Percentiles rank a stretch among this genome's conserved stretches.
phyloP scores from a whole-genome alignment of 1,140 invertebrate genomes.

The Elymnias hypermnestra region DNA sequence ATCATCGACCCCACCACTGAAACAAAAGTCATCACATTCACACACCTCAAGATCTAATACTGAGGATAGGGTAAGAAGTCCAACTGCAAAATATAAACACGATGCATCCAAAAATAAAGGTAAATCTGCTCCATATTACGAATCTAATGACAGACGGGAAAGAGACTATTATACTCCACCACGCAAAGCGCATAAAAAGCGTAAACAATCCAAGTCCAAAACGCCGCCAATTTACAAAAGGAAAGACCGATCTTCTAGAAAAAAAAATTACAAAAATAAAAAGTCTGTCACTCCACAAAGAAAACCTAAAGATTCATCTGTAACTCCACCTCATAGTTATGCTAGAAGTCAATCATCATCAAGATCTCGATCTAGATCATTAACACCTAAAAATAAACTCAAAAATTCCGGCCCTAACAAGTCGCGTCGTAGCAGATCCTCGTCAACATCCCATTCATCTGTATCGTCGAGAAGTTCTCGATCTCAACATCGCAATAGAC shows the following conservation, averaged over 20 bases:
- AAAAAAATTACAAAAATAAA: slow-evolving; percentile 38
- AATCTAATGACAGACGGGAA: slow-evolving; percentile 28
- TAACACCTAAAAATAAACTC: slow-evolving; percentile 35
- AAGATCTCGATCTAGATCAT: slow-evolving; percentile 42
- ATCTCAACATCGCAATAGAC: slow-evolving; percentile 34
- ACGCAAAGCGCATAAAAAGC: slow-evolving; percentile 30
- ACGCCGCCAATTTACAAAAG: slow-evolving; percentile 43
- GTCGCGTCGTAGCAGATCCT: slow-evolving; percentile 30
- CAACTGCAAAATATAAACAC: slow-evolving; percentile 25
- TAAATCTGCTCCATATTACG: slow-evolving; percentile 38
- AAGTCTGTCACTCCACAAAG: slow-evolving; percentile 29
- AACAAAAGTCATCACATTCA: slow-evolving; percentile 33
- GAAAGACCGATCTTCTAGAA: slow-evolving; percentile 33
- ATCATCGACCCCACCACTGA: slow-evolving; percentile 45
- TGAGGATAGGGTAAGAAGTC: slow-evolving; percentile 27
- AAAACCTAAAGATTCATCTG: slow-evolving; percentile 44
- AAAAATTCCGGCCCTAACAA: slow-evolving; percentile 31
- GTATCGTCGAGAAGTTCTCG: slow-evolving; percentile 32
- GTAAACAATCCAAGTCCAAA: slow-evolving; percentile 37
- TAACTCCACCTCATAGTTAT: slow-evolving; percentile 60
- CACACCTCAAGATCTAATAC: slow-evolving; percentile 34
- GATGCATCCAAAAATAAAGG: slow-evolving; percentile 26
- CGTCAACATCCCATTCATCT: slow-evolving; percentile 30
- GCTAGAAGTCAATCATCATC: slow-evolving; percentile 43
- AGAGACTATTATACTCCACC: slow-evolving; percentile 36